Percentiles rank a stretch among this genome's conserved stretches.
Evolutionary conservation across 2,888 invertebrate genomes (phyloP).

Genomic region (Spilarctia lutea): DNA sequence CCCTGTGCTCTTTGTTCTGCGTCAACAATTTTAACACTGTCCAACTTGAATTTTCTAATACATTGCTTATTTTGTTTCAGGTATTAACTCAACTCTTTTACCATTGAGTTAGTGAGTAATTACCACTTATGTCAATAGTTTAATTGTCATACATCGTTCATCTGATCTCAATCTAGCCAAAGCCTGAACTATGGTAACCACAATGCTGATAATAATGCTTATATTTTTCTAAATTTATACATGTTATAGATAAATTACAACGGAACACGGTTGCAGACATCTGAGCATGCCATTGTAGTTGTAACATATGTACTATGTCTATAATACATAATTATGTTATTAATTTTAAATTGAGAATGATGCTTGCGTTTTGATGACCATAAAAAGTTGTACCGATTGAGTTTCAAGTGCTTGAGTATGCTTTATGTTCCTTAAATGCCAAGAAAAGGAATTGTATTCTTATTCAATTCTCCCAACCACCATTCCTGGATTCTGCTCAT

Average conservation of each 20-base stretch:
- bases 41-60: constrained; percentile 70
- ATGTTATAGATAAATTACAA: too few species aligned
- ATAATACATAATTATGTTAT: not conserved
- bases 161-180: too few species aligned
- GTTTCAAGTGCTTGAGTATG: not conserved
- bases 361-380: not conserved
- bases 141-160: too few species aligned
- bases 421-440: not conserved
- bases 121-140: not conserved
- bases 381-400: not conserved
- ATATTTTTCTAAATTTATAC: too few species aligned
- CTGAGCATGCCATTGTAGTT: not conserved
- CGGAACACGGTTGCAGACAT: not conserved
- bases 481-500: too few species aligned
- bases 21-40: constrained; percentile 43
- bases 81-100: constrained; percentile 39
- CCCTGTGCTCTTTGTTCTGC: constrained; percentile 73
- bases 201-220: too few species aligned
- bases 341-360: not conserved
- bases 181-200: too few species aligned
- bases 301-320: not conserved
- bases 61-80: constrained; percentile 65
- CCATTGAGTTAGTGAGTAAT: not conserved
- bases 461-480: too few species aligned
- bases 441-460: not conserved